Percentiles rank a stretch among this genome's conserved stretches.
phyloP scores from a whole-genome alignment of 2,888 invertebrate species.

The Cylloceria caligata region DNA sequence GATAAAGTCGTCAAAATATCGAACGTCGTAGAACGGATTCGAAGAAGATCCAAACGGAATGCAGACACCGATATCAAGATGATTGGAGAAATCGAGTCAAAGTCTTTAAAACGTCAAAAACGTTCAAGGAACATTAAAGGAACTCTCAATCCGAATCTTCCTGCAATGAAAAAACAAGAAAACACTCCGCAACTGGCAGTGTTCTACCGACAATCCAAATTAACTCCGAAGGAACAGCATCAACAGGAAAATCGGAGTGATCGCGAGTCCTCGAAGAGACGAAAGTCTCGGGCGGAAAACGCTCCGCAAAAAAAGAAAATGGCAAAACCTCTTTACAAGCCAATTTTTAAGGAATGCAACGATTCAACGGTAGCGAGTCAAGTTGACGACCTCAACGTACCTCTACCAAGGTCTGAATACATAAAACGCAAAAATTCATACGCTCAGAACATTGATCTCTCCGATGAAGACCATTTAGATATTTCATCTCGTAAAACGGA shows the following conservation, averaged over 20 bases:
- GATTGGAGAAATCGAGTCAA: background rate
- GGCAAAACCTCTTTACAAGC: conserved; percentile 51
- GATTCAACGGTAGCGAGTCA: conserved; percentile 65
- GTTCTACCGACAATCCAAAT: conserved; percentile 38
- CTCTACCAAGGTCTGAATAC: conserved; percentile 45
- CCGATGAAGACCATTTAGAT: conserved; percentile 1
- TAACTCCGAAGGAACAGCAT: conserved; percentile 25
- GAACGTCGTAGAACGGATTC: conserved; percentile 64
- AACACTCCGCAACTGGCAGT: conserved; percentile 18
- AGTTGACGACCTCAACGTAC: conserved; percentile 66
- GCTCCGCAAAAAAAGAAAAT: background rate
- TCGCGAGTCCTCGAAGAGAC: conserved; percentile 13
- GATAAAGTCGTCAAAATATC: conserved; percentile 61
- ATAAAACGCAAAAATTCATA: conserved; percentile 1
- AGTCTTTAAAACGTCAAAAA: conserved; percentile 41
- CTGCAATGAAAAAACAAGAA: conserved; percentile 12
- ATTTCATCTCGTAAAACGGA: background rate
- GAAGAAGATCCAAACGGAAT: conserved; percentile 34
- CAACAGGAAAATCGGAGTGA: conserved; percentile 3
- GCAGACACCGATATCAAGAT: background rate
- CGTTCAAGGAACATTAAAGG: conserved; percentile 19
- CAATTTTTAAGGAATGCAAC: conserved; percentile 68
- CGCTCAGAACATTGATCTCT: conserved; percentile 12
- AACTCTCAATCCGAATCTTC: conserved; percentile 23
- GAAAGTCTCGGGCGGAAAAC: conserved; percentile 7